Base-by-base conservation (phyloP, 2,113 vertebrate genomes). In the Sardina pilchardus region DNA sequence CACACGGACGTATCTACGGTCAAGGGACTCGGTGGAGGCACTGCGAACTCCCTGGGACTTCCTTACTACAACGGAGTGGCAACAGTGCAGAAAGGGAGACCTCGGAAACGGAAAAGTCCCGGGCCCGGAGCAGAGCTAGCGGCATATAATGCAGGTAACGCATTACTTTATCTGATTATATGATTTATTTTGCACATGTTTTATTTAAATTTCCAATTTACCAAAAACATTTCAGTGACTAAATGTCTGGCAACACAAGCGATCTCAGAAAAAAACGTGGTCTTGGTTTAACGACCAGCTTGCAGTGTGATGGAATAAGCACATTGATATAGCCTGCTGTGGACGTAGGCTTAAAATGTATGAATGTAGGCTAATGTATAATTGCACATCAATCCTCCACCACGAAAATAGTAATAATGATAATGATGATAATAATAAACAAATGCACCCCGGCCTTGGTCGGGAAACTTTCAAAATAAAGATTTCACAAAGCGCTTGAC, bases 41-140 rank as follows among this genome's bases (percentile, higher is more conserved):
- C 96, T 90, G 95, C 97, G 92, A 96, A 96, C 88, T 93, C 98
- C 84, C 94, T 99, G 92, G 97, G 97, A 95, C 96, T 99, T 94
- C 97, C 98, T 89, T 99, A 99, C 94, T 99, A 98, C 94, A 99
- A 99, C 91, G 98, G 98, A 82, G 97, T 99, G 93, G 97, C 97
- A 92, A 97, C 97, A 14, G 98, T 99, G 90, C 98, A 99, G 94
- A 99, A 99, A 90, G 98, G 98, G 53, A 95, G 98, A 88, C 98
- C 98, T 26, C 94, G 98, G 88, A 99, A 99, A 92, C 95, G 98
- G 93, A 99, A 99, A 91, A 99, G 98, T 85, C 97, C 98, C 0
- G 98, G 97, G 45, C 97, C 98, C 0, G 98, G 98, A 82, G 97
- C 97, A 0, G 98, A 99, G 80, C 93, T 99, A 88, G 97, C 97